These are phyloP conservation scores for Oceanites oceanicus DNA, from an alignment of 2,113 vertebrate species.

Conservation along the genomic window DNA sequence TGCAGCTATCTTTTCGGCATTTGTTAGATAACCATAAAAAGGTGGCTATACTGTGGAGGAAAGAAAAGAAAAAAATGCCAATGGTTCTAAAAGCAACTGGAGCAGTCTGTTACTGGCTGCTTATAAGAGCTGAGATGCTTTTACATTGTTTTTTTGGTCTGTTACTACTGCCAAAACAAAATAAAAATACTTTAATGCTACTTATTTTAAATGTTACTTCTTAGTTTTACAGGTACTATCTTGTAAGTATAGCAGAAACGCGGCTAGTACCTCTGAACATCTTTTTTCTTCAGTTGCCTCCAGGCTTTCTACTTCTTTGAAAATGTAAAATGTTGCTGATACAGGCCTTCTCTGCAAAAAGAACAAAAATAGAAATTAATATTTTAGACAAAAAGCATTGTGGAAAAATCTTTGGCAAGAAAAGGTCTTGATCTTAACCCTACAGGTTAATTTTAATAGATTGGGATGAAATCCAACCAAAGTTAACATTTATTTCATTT, in stretches of 20 bases:
- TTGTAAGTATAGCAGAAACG: background rate
- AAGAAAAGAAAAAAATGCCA: accelerated
- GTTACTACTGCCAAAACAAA: background rate
- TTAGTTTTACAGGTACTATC: background rate
- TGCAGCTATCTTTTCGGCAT: background rate
- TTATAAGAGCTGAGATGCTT: background rate
- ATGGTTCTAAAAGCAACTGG: background rate
- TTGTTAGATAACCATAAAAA: background rate
- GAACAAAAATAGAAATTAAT: background rate
- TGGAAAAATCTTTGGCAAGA: background rate
- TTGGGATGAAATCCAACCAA: background rate
- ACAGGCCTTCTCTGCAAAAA: background rate
- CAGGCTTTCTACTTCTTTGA: background rate
- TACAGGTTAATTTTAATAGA: background rate
- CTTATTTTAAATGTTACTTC: background rate
- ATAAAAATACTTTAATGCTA: background rate
- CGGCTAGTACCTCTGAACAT: background rate
- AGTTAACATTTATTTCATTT: background rate
- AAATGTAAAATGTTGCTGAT: background rate
- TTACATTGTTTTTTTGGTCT: background rate
- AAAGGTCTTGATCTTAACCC: background rate
- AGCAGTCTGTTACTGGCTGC: background rate
- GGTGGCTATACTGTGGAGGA: background rate
- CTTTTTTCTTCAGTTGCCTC: background rate
- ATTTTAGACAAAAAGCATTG: background rate